Evolutionary conservation across 2,888 invertebrate genomes (phyloP).

Genomic region (Chloroclysta siterata): DNA sequence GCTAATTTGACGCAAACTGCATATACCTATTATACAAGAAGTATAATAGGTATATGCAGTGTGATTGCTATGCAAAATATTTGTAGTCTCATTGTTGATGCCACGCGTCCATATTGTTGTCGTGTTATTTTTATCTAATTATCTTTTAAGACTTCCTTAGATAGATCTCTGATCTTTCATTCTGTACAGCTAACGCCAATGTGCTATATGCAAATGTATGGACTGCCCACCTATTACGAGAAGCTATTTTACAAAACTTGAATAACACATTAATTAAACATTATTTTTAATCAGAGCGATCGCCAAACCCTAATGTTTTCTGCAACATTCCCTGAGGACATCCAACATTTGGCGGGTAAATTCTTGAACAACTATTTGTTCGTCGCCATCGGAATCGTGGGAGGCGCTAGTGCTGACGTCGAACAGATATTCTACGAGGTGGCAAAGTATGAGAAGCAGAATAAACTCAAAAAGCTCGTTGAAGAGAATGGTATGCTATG

Average conservation of each 20-base stretch:
- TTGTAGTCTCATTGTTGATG: background rate
- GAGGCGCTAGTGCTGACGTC: conserved; percentile 96
- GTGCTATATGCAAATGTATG: background rate
- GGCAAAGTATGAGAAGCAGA: conserved; percentile 89
- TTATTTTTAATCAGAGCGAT: conserved; percentile 84
- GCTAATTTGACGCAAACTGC: background rate
- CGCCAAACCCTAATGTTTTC: conserved; percentile 99
- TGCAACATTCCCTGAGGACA: conserved; percentile 99
- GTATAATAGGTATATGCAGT: no score
- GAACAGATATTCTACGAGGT: conserved; percentile 91
- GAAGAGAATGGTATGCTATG: conserved; percentile 77
- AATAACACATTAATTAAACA: no score
- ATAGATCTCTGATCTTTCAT: no score
- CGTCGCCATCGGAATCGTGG: conserved; percentile 95
- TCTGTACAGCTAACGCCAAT: background rate
- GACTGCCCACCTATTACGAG: no score
- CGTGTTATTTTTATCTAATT: no score
- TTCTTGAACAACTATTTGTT: conserved; percentile 94
- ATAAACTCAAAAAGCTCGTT: conserved; percentile 89
- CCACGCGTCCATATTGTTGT: background rate
- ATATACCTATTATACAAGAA: no score
- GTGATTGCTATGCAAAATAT: no score
- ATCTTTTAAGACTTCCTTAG: no score
- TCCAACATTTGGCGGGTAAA: conserved; percentile 92
- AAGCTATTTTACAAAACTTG: no score